Conservation (phyloP, 2,888 invertebrate species). For the Halictus ligatus region DNA sequence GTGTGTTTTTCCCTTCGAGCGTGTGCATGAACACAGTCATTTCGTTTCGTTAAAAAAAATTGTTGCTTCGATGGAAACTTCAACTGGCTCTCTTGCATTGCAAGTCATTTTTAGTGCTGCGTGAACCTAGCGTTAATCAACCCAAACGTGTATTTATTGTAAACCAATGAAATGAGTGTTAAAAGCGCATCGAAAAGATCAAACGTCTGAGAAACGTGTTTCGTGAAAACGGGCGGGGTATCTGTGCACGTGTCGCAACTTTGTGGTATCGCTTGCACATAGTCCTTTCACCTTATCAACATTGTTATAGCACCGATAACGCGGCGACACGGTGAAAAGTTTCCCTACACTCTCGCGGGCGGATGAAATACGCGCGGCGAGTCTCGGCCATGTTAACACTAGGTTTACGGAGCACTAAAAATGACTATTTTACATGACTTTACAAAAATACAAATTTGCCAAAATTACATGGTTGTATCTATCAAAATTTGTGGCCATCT, state of each 20-base stretch:
- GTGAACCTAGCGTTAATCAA: no score
- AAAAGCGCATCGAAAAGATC: neutral
- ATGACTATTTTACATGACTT: no score
- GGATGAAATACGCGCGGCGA: neutral
- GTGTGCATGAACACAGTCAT: neutral
- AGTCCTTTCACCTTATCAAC: slow-evolving; percentile 9
- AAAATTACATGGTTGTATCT: no score
- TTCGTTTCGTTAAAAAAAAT: neutral
- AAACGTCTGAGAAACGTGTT: neutral
- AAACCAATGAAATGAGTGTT: neutral
- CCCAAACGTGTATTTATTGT: neutral
- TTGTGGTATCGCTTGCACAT: neutral
- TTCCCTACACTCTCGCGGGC: neutral
- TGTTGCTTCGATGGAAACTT: neutral
- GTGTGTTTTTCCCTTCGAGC: neutral
- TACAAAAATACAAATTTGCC: no score
- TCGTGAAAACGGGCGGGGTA: neutral
- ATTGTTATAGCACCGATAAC: neutral
- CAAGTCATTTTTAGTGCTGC: no score
- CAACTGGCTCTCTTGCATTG: neutral
- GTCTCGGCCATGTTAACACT: slow-evolving; percentile 21
- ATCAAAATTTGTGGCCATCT: no score
- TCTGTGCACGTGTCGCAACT: neutral
- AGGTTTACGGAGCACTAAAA: no score
- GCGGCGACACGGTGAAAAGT: neutral